phyloP scores from a whole-genome alignment of 2,113 vertebrate genomes.

The Brachyistius frenatus region DNA sequence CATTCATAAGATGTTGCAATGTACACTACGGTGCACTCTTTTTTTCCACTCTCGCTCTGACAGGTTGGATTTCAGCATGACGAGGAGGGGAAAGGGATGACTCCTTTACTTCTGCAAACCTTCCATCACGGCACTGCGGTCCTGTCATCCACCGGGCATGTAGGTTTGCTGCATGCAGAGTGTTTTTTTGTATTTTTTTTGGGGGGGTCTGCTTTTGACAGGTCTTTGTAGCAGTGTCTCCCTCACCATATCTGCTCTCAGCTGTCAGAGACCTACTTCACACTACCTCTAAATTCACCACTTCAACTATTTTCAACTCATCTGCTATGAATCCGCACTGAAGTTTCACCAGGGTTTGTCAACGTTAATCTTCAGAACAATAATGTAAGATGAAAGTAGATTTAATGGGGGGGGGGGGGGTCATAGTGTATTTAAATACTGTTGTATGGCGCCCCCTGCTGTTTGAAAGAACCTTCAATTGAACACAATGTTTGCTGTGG shows the following conservation, averaged over 20 bases:
- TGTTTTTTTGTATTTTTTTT: neutral
- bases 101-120: slow-evolving; percentile 77
- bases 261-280: slow-evolving; percentile 28
- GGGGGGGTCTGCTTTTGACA: slow-evolving; percentile 12
- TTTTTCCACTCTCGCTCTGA: slow-evolving; percentile 1
- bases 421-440: neutral
- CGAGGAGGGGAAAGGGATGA: slow-evolving; percentile 80
- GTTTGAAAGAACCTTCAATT: neutral
- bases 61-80: slow-evolving; percentile 80
- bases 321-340: slow-evolving; percentile 7
- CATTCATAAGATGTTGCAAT: neutral
- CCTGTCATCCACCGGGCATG: slow-evolving; percentile 21
- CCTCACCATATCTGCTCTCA: neutral
- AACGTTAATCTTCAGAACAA: neutral
- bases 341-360: slow-evolving; percentile 8
- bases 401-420: too few species aligned
- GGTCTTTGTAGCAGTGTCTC: slow-evolving; percentile 4
- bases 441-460: slow-evolving; percentile 66
- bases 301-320: slow-evolving; percentile 3
- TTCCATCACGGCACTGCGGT: slow-evolving; percentile 85
- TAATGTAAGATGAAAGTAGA: too few species aligned
- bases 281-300: slow-evolving; percentile 7
- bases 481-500: neutral
- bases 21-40: neutral
- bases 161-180: slow-evolving; percentile 4